These are phyloP conservation scores for Trochalopteron elliotii DNA, from an alignment of 2,113 vertebrate species.

Conservation along the genomic window DNA sequence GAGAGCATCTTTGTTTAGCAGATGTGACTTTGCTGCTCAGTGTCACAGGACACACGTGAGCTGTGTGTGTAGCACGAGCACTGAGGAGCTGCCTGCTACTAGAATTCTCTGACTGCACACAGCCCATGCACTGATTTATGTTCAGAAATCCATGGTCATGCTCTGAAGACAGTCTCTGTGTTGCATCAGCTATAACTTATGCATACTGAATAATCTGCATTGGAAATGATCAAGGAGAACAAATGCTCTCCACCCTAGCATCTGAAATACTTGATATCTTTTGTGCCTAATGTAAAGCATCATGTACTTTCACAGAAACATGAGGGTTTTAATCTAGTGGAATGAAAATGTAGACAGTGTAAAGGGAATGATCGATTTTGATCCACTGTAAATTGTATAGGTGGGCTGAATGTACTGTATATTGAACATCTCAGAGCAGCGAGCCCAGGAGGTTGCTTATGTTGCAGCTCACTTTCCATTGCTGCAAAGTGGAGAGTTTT, in stretches of 20 bases:
- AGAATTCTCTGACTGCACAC: neutral
- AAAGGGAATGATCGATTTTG: neutral
- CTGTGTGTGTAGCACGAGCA: accelerated
- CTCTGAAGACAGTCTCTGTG: neutral
- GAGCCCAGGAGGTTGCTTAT: neutral
- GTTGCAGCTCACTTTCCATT: neutral
- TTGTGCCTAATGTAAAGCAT: neutral
- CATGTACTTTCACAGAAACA: neutral
- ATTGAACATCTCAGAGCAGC: neutral
- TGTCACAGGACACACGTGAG: accelerated
- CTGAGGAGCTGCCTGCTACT: neutral
- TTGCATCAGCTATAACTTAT: neutral
- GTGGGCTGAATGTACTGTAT: neutral
- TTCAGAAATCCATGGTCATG: neutral
- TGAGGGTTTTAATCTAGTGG: neutral
- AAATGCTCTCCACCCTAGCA: neutral
- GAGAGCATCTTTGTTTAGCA: neutral
- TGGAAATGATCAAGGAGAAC: neutral
- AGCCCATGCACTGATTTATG: neutral
- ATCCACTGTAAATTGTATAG: neutral
- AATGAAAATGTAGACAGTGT: neutral
- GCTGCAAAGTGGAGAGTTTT: neutral
- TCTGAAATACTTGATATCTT: neutral
- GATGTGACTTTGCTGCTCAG: neutral
- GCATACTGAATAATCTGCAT: neutral